Evolutionary conservation across 2,888 invertebrate genomes (phyloP), one percentile per base, ranked within the genome.

Genomic region (Loripinus fragilis): DNA sequence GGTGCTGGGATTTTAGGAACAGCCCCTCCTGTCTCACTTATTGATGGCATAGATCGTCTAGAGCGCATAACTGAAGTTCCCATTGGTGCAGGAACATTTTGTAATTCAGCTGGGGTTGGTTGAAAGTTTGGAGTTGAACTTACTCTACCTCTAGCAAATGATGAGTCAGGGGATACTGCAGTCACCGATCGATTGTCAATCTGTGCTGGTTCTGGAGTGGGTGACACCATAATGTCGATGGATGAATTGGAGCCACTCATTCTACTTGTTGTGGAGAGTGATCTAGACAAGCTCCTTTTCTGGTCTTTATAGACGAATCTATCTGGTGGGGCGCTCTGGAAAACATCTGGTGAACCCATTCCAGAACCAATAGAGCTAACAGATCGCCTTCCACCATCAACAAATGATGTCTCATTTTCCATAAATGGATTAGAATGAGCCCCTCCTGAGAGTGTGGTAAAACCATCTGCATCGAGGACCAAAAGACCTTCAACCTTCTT

Each of bases 351-450:
- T n/a, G n/a, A n/a, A 12, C 38, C 38, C 38, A 12, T 38, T 8
- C 38, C 38, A 7, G 74, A 75, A 30, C 66, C 71, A 38, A 76
- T 45, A 20, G 69, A 65, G 28, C 50, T 33, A n/a, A 35, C 30
- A n/a, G n/a, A n/a, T 23, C 33, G 20, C 33, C 55, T 33, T 12
- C 67, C 45, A 45, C 42, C 71, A 15, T 45, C 60, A 30, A 66
- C 52, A 30, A 76, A 76, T 0, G 76, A 76, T 30, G 76, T 76
- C 25, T 78, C 78, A 33, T 48, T 55, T 25, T 67, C 42, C 7
- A 8, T 28, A 67, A 35, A 23, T 41, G 41, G 41, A n/a, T 67
- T 7, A 23, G 15, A 41, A 10, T 28, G 23, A 7, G 17, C 45
- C 15, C 45, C 45, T 7, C 38, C 33, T 2, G 41, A 2, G 8